A percentile compares a stretch with the other conserved stretches of the same genome.
These are phyloP conservation scores for Eueremaeus valkanovi DNA, from an alignment of 2,888 invertebrate genomes.

Conservation along the genomic window DNA sequence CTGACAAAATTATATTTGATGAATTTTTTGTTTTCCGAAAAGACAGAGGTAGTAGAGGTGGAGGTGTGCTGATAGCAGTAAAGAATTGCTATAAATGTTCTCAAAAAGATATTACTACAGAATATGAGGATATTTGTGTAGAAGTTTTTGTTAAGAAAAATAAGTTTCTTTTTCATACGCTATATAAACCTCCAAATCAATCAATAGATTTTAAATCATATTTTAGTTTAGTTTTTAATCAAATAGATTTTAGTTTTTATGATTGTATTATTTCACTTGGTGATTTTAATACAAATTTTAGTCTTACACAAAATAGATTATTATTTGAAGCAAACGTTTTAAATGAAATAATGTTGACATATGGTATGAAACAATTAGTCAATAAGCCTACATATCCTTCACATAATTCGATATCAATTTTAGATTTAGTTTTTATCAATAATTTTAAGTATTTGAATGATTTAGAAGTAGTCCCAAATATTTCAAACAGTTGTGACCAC, in stretches of 20 bases:
- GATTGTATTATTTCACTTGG: background rate
- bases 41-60: background rate
- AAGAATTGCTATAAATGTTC: background rate
- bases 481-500: background rate
- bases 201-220: background rate
- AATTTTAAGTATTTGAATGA: background rate
- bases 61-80: background rate
- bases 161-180: background rate
- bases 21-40: background rate
- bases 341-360: background rate
- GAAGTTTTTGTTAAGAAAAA: background rate
- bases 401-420: background rate
- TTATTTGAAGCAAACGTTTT: background rate
- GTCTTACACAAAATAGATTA: background rate
- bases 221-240: background rate
- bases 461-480: background rate
- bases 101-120: background rate
- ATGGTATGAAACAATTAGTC: background rate
- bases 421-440: background rate
- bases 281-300: background rate
- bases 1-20: background rate
- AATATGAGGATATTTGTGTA: constrained; percentile 1
- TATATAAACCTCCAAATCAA: constrained; percentile 16
- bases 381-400: background rate
- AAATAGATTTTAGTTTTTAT: background rate